Conservation (phyloP, 1,140 invertebrate species). For the Trachelipus rathkii region DNA sequence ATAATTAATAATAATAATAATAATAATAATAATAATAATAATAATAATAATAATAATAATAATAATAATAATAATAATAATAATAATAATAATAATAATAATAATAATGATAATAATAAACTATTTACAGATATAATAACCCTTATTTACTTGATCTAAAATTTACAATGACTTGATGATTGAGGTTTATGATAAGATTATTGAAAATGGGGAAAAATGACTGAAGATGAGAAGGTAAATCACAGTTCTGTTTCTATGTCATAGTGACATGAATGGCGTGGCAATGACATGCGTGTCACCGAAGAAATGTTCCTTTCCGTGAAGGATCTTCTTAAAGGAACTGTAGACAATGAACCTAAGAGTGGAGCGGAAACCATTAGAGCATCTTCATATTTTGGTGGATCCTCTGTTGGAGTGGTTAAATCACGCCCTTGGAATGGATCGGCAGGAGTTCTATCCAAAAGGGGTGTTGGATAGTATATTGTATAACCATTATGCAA, state of each 20-base stretch:
- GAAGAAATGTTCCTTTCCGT: constrained; percentile 47
- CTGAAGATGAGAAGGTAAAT: constrained; percentile 14
- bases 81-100: too few relatives aligned
- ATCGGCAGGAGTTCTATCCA: constrained; percentile 28
- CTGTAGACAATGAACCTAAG: constrained; percentile 31
- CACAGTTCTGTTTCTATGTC: constrained; percentile 41
- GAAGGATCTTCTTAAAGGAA: constrained; percentile 42
- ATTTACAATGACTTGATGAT: too few relatives aligned
- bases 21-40: too few relatives aligned
- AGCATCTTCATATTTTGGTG: constrained; percentile 49
- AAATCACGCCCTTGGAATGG: constrained; percentile 30
- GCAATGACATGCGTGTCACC: constrained; percentile 33
- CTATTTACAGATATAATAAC: too few relatives aligned
- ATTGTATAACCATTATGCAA: constrained; percentile 47
- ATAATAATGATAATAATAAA: too few relatives aligned
- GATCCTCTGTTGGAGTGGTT: constrained; percentile 38
- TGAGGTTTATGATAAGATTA: not conserved
- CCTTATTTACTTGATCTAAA: too few relatives aligned
- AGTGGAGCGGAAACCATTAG: constrained; percentile 47
- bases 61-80: too few relatives aligned
- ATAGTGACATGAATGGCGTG: constrained; percentile 40
- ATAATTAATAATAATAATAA: too few relatives aligned
- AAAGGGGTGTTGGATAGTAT: constrained; percentile 45
- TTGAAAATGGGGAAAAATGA: not conserved
- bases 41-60: too few relatives aligned